A percentile compares a stretch with the other conserved stretches of the same genome.
Evolutionary conservation across 2,113 vertebrate species (phyloP).

Genomic region (Cinclus mexicanus): DNA sequence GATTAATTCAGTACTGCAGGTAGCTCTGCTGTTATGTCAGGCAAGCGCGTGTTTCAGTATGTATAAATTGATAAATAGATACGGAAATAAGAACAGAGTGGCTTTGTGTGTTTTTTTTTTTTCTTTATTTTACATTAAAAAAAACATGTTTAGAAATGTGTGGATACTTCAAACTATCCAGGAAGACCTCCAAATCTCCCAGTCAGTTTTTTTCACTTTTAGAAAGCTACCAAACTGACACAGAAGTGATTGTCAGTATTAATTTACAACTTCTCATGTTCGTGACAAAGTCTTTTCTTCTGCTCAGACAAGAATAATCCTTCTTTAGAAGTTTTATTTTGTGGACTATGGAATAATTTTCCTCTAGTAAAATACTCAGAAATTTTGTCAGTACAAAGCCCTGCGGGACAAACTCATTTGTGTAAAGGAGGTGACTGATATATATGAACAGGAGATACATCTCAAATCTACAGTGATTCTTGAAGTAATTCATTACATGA

Average conservation of each 20-base stretch:
- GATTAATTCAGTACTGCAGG: neutral
- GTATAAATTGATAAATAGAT: neutral
- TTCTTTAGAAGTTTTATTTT: neutral
- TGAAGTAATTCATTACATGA: neutral
- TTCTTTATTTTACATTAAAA: neutral
- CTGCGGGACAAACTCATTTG: fast-evolving
- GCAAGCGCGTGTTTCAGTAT: neutral
- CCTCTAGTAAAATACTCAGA: neutral
- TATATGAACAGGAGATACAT: neutral
- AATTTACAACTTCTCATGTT: neutral
- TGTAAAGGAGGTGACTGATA: neutral
- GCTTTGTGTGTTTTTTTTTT: neutral
- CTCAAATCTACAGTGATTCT: neutral
- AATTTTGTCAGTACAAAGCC: neutral
- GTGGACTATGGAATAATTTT: neutral
- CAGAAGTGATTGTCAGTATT: neutral
- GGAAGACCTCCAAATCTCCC: neutral
- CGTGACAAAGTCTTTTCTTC: neutral
- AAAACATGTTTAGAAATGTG: neutral
- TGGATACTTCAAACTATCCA: neutral
- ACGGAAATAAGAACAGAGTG: neutral
- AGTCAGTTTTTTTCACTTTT: neutral
- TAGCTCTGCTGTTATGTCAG: neutral
- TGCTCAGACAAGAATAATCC: neutral
- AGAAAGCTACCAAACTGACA: neutral